Conservation (phyloP, 2,888 invertebrate genomes). For the Dynastes tityus region DNA sequence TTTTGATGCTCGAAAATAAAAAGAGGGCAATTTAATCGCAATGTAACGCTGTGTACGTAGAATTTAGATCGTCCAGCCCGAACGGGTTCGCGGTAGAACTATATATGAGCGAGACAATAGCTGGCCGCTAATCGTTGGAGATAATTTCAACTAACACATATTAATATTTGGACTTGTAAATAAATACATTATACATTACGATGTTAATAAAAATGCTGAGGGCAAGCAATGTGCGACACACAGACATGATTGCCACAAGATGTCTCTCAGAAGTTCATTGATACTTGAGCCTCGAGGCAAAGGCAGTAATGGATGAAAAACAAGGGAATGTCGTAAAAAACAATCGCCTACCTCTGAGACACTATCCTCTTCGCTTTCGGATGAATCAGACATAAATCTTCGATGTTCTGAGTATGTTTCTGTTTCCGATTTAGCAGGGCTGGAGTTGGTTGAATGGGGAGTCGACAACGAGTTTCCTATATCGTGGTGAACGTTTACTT, state of each 20-base stretch:
- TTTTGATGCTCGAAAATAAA: constrained; percentile 38
- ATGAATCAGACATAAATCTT: constrained; percentile 93
- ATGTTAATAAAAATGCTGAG: constrained; percentile 51
- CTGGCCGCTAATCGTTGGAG: constrained; percentile 29
- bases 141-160: constrained; percentile 37
- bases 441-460: constrained; percentile 87
- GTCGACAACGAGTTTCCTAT: constrained; percentile 82
- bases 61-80: constrained; percentile 29
- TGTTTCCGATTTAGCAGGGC: constrained; percentile 88
- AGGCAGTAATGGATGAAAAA: constrained; percentile 59
- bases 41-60: constrained; percentile 31
- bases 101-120: constrained; percentile 32
- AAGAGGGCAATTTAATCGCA: constrained; percentile 43
- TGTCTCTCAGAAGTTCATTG: constrained; percentile 79
- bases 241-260: constrained; percentile 72
- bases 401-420: constrained; percentile 90
- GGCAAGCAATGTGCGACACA: constrained; percentile 57
- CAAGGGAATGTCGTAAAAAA: constrained; percentile 62
- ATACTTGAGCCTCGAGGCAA: constrained; percentile 69
- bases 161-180: constrained; percentile 46
- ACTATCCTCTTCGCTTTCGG: constrained; percentile 97
- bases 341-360: constrained; percentile 89
- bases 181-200: constrained; percentile 40
- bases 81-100: constrained; percentile 30
- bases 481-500: constrained; percentile 83